Conservation (phyloP, 2,113 vertebrate species). For the Heptranchias perlo region DNA sequence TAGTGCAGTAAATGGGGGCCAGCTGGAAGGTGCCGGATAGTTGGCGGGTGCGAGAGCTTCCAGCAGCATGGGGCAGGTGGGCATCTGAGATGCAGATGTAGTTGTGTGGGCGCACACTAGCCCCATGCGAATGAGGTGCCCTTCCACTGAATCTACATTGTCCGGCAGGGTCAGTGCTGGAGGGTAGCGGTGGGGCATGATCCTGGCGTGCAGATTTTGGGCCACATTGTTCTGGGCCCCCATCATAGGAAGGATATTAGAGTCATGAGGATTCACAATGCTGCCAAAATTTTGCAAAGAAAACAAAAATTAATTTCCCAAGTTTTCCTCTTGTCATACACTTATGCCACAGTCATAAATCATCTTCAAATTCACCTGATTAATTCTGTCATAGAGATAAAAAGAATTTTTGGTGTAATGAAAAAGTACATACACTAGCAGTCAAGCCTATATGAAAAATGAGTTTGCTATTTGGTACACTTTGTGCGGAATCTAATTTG, state of each 20-base stretch:
- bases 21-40: background rate
- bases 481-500: background rate
- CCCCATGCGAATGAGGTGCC: background rate
- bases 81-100: background rate
- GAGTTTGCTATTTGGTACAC: background rate
- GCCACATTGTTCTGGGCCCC: background rate
- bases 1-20: background rate
- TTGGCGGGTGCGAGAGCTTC: background rate
- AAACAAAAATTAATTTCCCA: background rate
- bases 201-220: background rate
- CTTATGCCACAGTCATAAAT: background rate
- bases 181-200: background rate
- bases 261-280: background rate
- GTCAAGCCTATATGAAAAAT: constrained; percentile 5
- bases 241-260: background rate
- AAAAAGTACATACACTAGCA: constrained; percentile 1
- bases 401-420: constrained; percentile 7
- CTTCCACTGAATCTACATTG: background rate
- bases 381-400: constrained; percentile 16
- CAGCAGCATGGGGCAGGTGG: background rate
- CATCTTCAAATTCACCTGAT: constrained; percentile 19
- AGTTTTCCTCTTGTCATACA: background rate
- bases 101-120: background rate
- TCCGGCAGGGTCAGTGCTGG: background rate
- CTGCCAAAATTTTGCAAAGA: background rate